Conservation (phyloP, 2,888 invertebrate species). For the Erebia aethiops region DNA sequence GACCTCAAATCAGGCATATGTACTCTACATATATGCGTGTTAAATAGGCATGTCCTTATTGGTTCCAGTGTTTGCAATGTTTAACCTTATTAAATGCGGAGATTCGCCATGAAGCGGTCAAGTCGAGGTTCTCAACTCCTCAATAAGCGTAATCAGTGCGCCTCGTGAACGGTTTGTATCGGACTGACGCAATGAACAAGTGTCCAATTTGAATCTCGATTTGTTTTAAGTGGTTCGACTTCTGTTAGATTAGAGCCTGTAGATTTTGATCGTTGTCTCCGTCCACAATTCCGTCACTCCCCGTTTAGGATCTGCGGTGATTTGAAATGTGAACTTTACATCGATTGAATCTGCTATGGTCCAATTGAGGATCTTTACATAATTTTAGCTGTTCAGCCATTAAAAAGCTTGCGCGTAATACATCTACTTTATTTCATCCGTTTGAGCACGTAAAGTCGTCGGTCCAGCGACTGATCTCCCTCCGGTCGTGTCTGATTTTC, state of each 20-base stretch:
- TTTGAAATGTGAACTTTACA: not conserved
- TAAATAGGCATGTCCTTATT: constrained; percentile 24
- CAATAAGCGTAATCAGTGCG: constrained; percentile 73
- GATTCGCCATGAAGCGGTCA: constrained; percentile 70
- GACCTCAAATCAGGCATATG: not conserved
- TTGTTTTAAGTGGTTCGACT: constrained; percentile 75
- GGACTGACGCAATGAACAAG: constrained; percentile 75
- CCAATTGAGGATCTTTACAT: not conserved
- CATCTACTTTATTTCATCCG: no score
- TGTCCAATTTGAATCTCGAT: constrained; percentile 78
- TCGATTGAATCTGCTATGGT: not conserved
- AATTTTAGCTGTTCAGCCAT: not conserved
- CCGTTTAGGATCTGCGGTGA: constrained; percentile 18
- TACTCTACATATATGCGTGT: not conserved
- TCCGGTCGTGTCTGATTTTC: no score
- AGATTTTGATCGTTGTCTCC: constrained; percentile 43
- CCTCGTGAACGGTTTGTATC: constrained; percentile 66
- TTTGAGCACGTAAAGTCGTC: no score
- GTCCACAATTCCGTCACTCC: constrained; percentile 19
- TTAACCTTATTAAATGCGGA: constrained; percentile 64
- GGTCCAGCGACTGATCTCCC: no score
- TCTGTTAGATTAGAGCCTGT: constrained; percentile 65
- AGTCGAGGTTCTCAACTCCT: constrained; percentile 62
- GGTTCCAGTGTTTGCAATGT: constrained; percentile 34
- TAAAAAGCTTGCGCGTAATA: no score